phyloP scores from a whole-genome alignment of 2,113 vertebrate species.

The Laterallus jamaicensis region DNA sequence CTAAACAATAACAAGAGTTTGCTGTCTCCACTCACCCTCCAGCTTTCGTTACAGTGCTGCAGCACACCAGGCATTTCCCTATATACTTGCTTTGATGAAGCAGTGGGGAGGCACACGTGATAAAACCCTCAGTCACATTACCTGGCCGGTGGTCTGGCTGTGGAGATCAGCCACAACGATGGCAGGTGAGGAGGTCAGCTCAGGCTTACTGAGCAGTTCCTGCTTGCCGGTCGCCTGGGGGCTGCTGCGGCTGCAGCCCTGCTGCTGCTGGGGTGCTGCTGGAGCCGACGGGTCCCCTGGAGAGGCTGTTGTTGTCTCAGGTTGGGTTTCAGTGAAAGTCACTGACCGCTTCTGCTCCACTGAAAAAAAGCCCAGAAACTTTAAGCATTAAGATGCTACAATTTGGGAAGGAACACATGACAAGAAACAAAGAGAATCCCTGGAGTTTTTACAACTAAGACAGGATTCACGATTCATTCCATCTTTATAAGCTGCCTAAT shows the following conservation, averaged over 20 bases:
- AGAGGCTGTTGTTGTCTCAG: constrained; percentile 25
- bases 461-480: background rate
- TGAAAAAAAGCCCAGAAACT: constrained; percentile 32
- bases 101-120: fast-evolving
- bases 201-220: constrained; percentile 57
- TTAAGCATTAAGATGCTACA: background rate
- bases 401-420: background rate
- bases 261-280: background rate
- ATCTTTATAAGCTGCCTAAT: background rate
- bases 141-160: constrained; percentile 76
- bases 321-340: constrained; percentile 90
- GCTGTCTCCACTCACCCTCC: background rate
- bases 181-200: constrained; percentile 75
- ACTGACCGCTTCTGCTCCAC: constrained; percentile 95
- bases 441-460: background rate
- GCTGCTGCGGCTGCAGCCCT: constrained; percentile 39
- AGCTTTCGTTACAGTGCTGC: background rate
- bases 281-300: background rate
- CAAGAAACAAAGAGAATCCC: background rate
- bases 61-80: fast-evolving
- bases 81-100: background rate
- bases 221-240: constrained; percentile 53
- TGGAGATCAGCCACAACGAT: constrained; percentile 84
- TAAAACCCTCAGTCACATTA: constrained; percentile 19
- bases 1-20: background rate